Percentiles rank a stretch among this genome's conserved stretches.
These are phyloP conservation scores for Pangasianodon hypophthalmus DNA, from an alignment of 2,113 vertebrate genomes.

Conservation along the genomic window DNA sequence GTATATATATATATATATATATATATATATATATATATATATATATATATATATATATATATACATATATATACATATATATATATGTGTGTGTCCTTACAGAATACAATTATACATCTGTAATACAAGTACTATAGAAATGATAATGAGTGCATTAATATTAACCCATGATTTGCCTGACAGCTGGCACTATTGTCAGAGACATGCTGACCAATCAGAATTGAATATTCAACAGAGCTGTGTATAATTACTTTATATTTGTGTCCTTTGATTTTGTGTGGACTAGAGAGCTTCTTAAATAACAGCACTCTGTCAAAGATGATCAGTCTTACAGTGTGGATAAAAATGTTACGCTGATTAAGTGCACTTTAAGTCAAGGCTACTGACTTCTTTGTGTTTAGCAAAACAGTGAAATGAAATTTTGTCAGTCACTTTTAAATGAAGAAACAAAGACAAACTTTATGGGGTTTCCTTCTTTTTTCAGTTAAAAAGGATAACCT, in stretches of 20 bases:
- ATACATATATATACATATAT: too few relatives aligned
- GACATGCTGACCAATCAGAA: background rate
- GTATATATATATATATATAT: too few relatives aligned
- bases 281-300: background rate
- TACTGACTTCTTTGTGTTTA: background rate
- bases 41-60: too few relatives aligned
- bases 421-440: background rate
- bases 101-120: background rate
- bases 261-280: background rate
- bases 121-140: background rate
- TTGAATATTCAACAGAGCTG: background rate
- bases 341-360: background rate
- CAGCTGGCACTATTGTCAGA: background rate
- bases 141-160: background rate
- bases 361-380: background rate
- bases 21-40: too few relatives aligned
- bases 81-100: too few relatives aligned
- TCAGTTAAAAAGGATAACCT: background rate
- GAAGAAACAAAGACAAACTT: background rate
- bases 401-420: background rate
- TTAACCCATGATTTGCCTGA: background rate
- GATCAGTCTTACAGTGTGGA: background rate
- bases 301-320: background rate
- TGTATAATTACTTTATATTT: slow-evolving; percentile 15
- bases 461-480: background rate